Evolutionary conservation across 2,888 invertebrate species (phyloP).

Genomic region (Azorinus chamasolen): DNA sequence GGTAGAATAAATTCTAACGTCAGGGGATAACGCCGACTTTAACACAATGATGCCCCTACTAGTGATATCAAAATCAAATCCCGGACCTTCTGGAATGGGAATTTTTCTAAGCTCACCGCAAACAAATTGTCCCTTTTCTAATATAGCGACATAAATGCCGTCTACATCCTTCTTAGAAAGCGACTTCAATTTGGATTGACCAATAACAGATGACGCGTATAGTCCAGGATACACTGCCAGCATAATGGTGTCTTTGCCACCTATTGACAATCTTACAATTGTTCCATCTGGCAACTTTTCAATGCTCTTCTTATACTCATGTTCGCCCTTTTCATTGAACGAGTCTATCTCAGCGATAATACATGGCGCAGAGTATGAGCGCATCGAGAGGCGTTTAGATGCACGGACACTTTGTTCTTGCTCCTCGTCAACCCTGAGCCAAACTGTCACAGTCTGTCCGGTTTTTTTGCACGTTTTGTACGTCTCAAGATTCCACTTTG

Average conservation of each 20-base stretch:
- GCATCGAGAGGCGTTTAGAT: constrained; percentile 59
- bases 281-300: constrained; percentile 62
- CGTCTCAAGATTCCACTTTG: constrained; percentile 63
- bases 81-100: constrained; percentile 60
- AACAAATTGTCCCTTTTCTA: constrained; percentile 53
- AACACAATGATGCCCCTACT: constrained; percentile 48
- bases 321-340: constrained; percentile 53
- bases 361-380: constrained; percentile 45
- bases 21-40: constrained; percentile 39
- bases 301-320: constrained; percentile 50
- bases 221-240: constrained; percentile 58
- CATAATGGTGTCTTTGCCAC: constrained; percentile 50
- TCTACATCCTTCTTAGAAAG: constrained; percentile 57
- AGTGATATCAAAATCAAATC: constrained; percentile 60
- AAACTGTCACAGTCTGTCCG: constrained; percentile 61
- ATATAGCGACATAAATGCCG: constrained; percentile 59
- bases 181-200: constrained; percentile 51
- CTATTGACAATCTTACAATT: constrained; percentile 52
- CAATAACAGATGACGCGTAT: constrained; percentile 54
- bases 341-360: constrained; percentile 53
- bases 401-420: constrained; percentile 45
- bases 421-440: constrained; percentile 56
- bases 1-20: constrained; percentile 41
- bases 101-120: constrained; percentile 60
- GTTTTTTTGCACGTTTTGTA: constrained; percentile 51